These are phyloP conservation scores for Acrossocheilus fasciatus DNA, from an alignment of 2,797 vertebrate genomes.

Conservation along the genomic window DNA sequence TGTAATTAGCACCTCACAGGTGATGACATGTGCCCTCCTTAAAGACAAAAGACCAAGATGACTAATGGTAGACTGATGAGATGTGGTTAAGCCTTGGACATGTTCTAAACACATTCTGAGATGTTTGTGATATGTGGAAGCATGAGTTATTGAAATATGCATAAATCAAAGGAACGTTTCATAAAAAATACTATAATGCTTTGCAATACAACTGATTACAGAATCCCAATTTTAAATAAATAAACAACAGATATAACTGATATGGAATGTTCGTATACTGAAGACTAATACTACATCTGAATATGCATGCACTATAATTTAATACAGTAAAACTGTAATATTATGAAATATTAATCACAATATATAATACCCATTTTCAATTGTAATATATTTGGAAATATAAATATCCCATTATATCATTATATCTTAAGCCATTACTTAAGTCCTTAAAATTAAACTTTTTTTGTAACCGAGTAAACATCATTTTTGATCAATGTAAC, in stretches of 20 bases:
- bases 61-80: constrained; percentile 17
- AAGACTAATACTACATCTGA: not conserved
- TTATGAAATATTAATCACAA: not conserved
- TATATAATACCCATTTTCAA: not conserved
- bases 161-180: constrained; percentile 2
- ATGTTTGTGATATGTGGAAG: constrained; percentile 9
- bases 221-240: not conserved
- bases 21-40: constrained; percentile 17
- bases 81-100: not conserved
- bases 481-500: not conserved
- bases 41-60: constrained; percentile 28
- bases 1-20: constrained; percentile 43
- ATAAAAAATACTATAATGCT: not conserved
- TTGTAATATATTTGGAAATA: not conserved
- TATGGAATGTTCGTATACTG: not conserved
- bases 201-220: not conserved
- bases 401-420: not conserved
- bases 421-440: not conserved
- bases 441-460: not conserved
- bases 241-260: not conserved
- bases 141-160: not conserved
- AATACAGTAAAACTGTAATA: not conserved
- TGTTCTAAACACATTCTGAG: constrained; percentile 11
- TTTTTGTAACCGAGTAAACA: not conserved
- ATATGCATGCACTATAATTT: not conserved